Evolutionary conservation across 2,888 invertebrate genomes (phyloP), one percentile per base, ranked within the genome.

Genomic region (Lasiommata megera): DNA sequence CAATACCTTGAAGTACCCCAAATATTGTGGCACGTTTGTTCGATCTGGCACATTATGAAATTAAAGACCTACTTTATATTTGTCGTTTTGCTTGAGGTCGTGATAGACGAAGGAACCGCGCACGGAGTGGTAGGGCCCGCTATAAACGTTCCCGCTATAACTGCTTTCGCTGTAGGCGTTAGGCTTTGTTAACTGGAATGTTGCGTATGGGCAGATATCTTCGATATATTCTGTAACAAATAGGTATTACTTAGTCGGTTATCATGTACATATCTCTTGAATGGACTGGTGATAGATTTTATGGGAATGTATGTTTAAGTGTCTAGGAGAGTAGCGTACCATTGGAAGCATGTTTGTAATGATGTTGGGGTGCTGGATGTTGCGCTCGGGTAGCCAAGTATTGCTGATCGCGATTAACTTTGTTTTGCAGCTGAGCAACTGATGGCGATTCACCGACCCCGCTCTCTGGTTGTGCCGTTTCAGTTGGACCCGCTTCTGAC

Each of bases 181-280:
- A 50, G 95, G 95, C 73, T 97, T 96, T 60, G 96, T 95, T 70
- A 97, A 91, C 79, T 97, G 97, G 85, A 97, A 97, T 47, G 97
- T 97, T 56, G 97, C 97, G 86, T 97, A 97, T 0, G 97, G 97
- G 79, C 97, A 97, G 72, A 97, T 97, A 78, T 97, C 97, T 88
- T 97, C 97, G 76, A 97, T 96, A 87, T 97, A 97, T 81, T 97
- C 97, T 93, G 92, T 56, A 60, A 56, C 40, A 6, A 54, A 40
- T 34, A 34, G 14, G 36, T 9, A 9, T 11, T 5, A 18, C 23
- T 12, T 6, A 28, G 12, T 23, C 5, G 3, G 5, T 3, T 3
- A 23, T 23, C 23, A 23, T 23, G 23, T 23, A 23, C 23, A 3
- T 2, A 23, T 2, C 5, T 23, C 23, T n/a, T 23, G 23, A 23